A percentile compares a stretch with the other conserved stretches of the same genome.
phyloP scores from a whole-genome alignment of 2,888 invertebrate genomes.

The Xestia sexstrigata region DNA sequence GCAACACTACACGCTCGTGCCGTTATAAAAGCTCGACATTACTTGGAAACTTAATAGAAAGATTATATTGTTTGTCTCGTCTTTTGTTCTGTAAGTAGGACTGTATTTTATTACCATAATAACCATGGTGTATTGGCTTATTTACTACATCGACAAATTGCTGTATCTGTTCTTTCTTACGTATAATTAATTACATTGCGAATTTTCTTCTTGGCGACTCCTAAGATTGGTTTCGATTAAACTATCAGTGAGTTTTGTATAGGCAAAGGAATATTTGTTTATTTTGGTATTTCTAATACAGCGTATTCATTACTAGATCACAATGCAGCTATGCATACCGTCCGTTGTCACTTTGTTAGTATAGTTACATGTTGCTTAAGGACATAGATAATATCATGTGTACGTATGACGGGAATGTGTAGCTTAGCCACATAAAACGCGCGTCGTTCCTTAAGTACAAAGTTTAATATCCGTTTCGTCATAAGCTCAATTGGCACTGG shows the following conservation, averaged over 20 bases:
- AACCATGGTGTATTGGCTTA: neutral
- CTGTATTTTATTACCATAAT: neutral
- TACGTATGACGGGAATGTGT: slow-evolving; percentile 64
- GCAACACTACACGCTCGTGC: slow-evolving; percentile 55
- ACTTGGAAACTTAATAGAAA: slow-evolving; percentile 16
- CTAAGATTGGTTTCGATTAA: neutral
- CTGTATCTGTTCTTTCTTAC: slow-evolving; percentile 2
- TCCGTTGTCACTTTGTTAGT: slow-evolving; percentile 62
- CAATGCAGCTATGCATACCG: slow-evolving; percentile 22
- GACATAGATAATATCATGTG: slow-evolving; percentile 65
- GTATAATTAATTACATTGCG: neutral
- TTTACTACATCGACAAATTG: neutral
- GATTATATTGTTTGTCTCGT: slow-evolving; percentile 22
- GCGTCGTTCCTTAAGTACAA: slow-evolving; percentile 6
- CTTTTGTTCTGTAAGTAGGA: slow-evolving; percentile 11
- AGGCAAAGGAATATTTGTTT: neutral
- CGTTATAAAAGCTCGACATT: slow-evolving; percentile 39
- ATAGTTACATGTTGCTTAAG: slow-evolving; percentile 76
- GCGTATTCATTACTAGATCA: slow-evolving; percentile 24
- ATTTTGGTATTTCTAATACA: neutral
- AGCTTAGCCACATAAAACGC: slow-evolving; percentile 44
- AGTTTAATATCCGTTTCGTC: slow-evolving; percentile 31
- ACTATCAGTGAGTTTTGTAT: neutral
- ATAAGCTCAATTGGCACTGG: slow-evolving; percentile 51
- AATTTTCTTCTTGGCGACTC: neutral